A percentile compares a stretch with the other conserved stretches of the same genome.
phyloP scores from a whole-genome alignment of 1,140 invertebrate genomes.

The Ephestia elutella region DNA sequence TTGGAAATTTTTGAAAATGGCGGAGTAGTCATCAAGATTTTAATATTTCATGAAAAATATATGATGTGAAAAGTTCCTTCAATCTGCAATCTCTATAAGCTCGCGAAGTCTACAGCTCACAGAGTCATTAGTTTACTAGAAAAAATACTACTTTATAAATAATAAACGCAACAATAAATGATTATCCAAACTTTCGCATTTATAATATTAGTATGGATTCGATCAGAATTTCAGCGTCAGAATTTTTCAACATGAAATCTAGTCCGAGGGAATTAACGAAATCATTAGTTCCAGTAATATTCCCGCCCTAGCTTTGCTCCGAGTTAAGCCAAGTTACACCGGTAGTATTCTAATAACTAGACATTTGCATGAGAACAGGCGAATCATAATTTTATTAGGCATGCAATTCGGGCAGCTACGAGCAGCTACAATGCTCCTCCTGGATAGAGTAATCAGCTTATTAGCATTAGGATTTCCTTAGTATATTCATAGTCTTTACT shows the following conservation, averaged over 20 bases:
- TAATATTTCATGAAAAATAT: too few species aligned
- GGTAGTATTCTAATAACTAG: background rate
- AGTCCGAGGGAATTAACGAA: background rate
- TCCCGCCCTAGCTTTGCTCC: background rate
- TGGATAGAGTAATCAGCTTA: background rate
- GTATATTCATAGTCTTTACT: background rate
- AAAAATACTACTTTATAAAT: too few species aligned
- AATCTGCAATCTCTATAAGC: too few species aligned
- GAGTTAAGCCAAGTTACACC: slow-evolving; percentile 1
- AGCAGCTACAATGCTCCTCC: background rate
- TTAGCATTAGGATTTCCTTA: background rate
- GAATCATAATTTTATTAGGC: slow-evolving; percentile 4
- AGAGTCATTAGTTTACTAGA: too few species aligned
- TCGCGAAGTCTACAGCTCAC: too few species aligned
- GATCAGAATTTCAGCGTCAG: too few species aligned
- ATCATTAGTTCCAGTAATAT: background rate
- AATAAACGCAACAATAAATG: too few species aligned
- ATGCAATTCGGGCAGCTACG: background rate
- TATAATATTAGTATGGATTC: too few species aligned
- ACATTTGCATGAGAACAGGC: background rate
- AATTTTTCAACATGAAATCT: background rate
- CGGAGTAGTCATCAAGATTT: too few species aligned
- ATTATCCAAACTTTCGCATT: too few species aligned
- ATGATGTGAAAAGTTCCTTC: too few species aligned
- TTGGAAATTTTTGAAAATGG: too few species aligned